Conservation (phyloP, 2,113 vertebrate genomes). For the Leptobrachium ailaonicum region DNA sequence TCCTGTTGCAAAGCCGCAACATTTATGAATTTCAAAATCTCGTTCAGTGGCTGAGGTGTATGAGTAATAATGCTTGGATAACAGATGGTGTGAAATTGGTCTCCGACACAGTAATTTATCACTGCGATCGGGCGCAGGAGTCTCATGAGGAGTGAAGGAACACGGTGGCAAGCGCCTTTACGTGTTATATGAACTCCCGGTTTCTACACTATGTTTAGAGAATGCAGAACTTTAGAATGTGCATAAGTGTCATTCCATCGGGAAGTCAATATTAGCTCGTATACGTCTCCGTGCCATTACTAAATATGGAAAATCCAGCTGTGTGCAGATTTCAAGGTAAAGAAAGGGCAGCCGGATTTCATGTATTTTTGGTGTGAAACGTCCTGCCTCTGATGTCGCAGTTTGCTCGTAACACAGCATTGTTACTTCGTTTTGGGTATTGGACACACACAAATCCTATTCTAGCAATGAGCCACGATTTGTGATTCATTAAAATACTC, state of each 20-base stretch:
- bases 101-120: conserved; percentile 41
- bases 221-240: conserved; percentile 13
- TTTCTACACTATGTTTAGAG: conserved; percentile 44
- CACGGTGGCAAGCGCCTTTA: conserved; percentile 29
- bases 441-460: too few species aligned
- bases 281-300: not conserved
- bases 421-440: too few species aligned
- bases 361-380: too few species aligned
- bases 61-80: conserved; percentile 27
- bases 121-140: not conserved
- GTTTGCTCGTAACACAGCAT: too few species aligned
- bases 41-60: conserved; percentile 6
- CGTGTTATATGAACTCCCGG: conserved; percentile 23
- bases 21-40: not conserved
- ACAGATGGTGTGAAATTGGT: conserved; percentile 44
- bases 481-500: too few species aligned
- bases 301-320: conserved; percentile 28
- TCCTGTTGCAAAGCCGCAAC: too few species aligned
- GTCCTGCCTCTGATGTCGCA: too few species aligned
- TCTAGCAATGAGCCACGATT: too few species aligned
- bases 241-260: conserved; percentile 1
- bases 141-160: not conserved
- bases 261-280: conserved; percentile 21
- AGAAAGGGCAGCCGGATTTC: not conserved
- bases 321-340: not conserved